These are phyloP conservation scores for Melitaea cinxia DNA, from an alignment of 1,140 invertebrate species.

Conservation along the genomic window DNA sequence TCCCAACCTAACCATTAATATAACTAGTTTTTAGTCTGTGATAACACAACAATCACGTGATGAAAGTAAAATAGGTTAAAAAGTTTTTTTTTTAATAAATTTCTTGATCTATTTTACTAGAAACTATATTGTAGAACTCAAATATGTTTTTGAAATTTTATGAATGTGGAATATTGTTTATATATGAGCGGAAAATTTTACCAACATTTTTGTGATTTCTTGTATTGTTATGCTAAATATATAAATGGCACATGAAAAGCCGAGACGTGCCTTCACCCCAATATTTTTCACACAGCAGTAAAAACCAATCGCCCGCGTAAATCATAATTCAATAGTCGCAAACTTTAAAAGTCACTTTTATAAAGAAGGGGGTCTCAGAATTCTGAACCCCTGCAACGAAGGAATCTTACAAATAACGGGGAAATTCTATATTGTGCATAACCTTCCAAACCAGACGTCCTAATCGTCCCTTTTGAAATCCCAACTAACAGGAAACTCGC, in stretches of 20 bases:
- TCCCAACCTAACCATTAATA: no score
- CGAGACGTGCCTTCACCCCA: slow-evolving; percentile 22
- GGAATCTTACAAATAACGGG: slow-evolving; percentile 69
- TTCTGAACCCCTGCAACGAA: slow-evolving; percentile 53
- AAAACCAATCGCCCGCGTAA: slow-evolving; percentile 61
- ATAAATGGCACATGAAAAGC: background rate
- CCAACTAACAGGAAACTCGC: slow-evolving; percentile 78
- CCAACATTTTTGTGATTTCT: background rate
- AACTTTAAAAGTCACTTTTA: slow-evolving; percentile 69
- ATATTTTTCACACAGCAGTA: slow-evolving; percentile 52
- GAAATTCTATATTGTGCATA: slow-evolving; percentile 65
- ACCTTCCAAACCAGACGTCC: slow-evolving; percentile 78
- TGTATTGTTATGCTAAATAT: background rate
- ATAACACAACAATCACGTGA: no score
- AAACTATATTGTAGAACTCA: no score
- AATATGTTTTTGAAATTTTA: no score
- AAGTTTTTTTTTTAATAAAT: no score
- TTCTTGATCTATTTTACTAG: no score
- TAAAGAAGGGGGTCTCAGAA: slow-evolving; percentile 59
- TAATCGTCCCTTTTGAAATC: slow-evolving; percentile 80
- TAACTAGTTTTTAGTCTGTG: no score
- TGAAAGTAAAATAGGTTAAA: no score
- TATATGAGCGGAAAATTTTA: no score
- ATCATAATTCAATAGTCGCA: slow-evolving; percentile 70
- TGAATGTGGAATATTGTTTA: no score